A percentile compares a stretch with the other conserved stretches of the same genome.
phyloP scores from a whole-genome alignment of 1,140 invertebrate species.

The Procambarus virginalis region DNA sequence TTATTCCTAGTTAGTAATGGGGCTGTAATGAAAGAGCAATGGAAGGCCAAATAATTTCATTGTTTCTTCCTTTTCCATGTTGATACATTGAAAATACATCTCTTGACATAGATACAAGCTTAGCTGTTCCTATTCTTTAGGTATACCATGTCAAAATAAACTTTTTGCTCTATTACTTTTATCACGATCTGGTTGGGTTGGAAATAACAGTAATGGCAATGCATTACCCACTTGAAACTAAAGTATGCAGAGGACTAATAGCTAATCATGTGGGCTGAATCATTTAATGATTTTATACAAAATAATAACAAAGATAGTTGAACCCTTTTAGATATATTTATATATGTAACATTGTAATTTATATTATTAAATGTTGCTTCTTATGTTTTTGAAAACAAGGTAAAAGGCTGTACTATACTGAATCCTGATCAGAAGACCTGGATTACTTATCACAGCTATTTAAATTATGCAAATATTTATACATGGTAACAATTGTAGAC shows the following conservation, averaged over 20 bases:
- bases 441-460: not conserved
- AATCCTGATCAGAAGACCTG: not conserved
- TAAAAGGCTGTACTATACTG: slow-evolving; percentile 1
- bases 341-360: too few relatives aligned
- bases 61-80: slow-evolving; percentile 61
- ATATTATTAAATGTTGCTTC: not conserved
- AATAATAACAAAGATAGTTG: not conserved
- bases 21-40: slow-evolving; percentile 20
- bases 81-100: slow-evolving; percentile 65
- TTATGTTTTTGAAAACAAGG: not conserved
- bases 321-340: not conserved
- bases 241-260: not conserved
- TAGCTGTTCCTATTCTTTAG: slow-evolving; percentile 14
- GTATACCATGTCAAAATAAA: slow-evolving; percentile 23
- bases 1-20: not conserved
- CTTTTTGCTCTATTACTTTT: slow-evolving; percentile 22
- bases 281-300: not conserved
- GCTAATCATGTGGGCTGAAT: not conserved
- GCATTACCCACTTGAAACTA: not conserved
- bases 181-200: not conserved
- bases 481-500: not conserved
- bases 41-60: slow-evolving; percentile 61
- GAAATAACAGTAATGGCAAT: not conserved
- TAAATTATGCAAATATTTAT: not conserved
- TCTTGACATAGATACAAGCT: slow-evolving; percentile 53